Evolutionary conservation across 2,797 vertebrate genomes (phyloP), one percentile per base, ranked within the genome.

Genomic region (Parambassis ranga): DNA sequence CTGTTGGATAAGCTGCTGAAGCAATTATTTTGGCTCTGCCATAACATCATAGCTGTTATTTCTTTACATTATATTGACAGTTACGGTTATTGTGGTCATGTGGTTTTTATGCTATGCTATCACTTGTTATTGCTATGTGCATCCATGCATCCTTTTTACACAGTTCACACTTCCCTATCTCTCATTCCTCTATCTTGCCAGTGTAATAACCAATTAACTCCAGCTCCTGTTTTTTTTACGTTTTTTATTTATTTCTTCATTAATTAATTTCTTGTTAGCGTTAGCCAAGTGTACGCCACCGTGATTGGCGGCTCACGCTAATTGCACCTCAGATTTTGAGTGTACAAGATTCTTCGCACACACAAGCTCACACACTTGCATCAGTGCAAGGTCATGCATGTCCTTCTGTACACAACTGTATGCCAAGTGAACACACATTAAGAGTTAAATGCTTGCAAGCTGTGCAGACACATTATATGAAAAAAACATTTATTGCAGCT

Each of bases 171-270:
- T 42, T 18, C 57, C 65, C 48, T 20, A 3, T 68, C 53, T 72
- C 70, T 68, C 48, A 43, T 67, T 35, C 38, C 36, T 66, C 76
- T 64, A 35, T 81, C 75, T 86, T 42, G 16, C 79, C 65, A 62
- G 67, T 36, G 46, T 85, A 84, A 87, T 74, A 82, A 77, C 71
- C 75, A 84, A 85, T 89, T 86, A 87, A 68, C 68, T 58, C 32
- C 8, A 9, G 30, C 48, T 71, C 71, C 61, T 56, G 48, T 53
- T 66, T 73, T 35, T 62, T 55, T 53, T 16, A n/a, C 26, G 72
- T 71, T 51, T 50, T 78, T 68, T 75, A 65, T 81, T 70, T 83
- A 65, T 84, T 88, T 77, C 26, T 56, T 78, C 59, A 75, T 83
- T 77, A 71, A 76, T 81, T 82, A 4, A 77, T 85, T 84, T 87